Base-by-base conservation (phyloP, 2,113 vertebrate genomes). In the Phrynocephalus versicolor region DNA sequence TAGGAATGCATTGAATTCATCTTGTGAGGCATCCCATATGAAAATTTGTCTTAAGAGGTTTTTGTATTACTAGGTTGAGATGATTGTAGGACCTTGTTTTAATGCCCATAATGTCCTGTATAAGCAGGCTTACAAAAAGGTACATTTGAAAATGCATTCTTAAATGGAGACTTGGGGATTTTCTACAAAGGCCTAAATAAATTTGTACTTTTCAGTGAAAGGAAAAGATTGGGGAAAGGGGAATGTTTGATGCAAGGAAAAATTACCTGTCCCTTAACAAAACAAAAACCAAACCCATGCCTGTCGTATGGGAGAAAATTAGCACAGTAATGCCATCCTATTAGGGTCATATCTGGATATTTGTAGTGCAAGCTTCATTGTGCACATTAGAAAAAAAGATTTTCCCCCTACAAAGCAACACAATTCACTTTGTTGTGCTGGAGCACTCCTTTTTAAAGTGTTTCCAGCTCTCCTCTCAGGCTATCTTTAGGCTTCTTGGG, bases 401-500 rank as follows among this genome's bases (percentile, higher is more conserved):
- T 78, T 89, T 93, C 89, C 92, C 88, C 77, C 94, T 91, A 88
- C 85, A 89, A 92, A 94, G 85, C 81, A 88, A 90, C 77, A 77
- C 39, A 81, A 75, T 77, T 87, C 76, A 60, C 90, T 94, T 90
- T 92, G 90, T 91, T 95, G 88, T 93, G 73, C 23, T 72, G 75
- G 79, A 89, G 93, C 84, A 85, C 84, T 92, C 64, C 78, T 85
- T 81, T 85, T 86, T 65, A 39, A 88, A 92, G 89, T 88, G 85
- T 85, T 79, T 1, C 9, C 57, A 89, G 78, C 45, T 83, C 69
- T 41, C 73, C 79, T 93, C 85, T 90, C 79, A 89, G 55, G 55
- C 83, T 88, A 76, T 88, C 85, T 94, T 92, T 74, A 90, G 92
- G 87, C 62, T 95, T 92, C 91, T 88, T 94, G 91, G 92, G 89